Conservation (phyloP, 2,888 invertebrate genomes). For the Temnothorax unifasciatus region DNA sequence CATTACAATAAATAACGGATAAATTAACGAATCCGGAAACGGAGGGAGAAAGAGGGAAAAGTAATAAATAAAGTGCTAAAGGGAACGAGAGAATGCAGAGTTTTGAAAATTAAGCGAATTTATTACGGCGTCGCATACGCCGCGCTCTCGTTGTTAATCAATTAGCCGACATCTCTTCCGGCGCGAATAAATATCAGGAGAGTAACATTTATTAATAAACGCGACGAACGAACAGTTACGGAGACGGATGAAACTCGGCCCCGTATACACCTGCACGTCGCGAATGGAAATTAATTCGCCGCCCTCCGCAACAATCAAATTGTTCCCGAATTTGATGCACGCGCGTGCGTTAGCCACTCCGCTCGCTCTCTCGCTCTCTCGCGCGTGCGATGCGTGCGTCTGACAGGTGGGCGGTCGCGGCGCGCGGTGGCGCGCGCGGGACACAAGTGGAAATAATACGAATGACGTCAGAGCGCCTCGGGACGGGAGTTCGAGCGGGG, state of each 20-base stretch:
- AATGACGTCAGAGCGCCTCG: slow-evolving; percentile 65
- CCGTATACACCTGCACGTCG: background rate
- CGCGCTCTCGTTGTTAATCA: slow-evolving; percentile 32
- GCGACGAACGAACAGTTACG: background rate
- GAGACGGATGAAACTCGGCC: background rate
- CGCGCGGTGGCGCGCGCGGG: background rate
- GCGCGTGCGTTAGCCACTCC: background rate
- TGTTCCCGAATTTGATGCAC: slow-evolving; percentile 56
- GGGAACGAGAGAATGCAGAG: background rate
- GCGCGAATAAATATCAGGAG: slow-evolving; percentile 16
- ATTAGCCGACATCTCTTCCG: background rate
- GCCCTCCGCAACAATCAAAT: slow-evolving; percentile 61
- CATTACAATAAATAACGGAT: background rate
- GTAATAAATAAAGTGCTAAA: slow-evolving; percentile 13
- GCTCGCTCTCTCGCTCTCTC: background rate
- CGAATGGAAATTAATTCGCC: slow-evolving; percentile 46
- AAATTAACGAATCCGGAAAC: background rate
- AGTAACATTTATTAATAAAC: slow-evolving; percentile 32
- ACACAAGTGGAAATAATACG: slow-evolving; percentile 46
- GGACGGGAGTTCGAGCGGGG: slow-evolving; percentile 41
- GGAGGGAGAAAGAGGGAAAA: background rate
- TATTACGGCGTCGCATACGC: slow-evolving; percentile 3
- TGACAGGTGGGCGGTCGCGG: slow-evolving; percentile 55
- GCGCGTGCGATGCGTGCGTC: slow-evolving; percentile 38
- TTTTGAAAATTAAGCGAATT: slow-evolving; percentile 29